These are phyloP conservation scores for Drosophila baimaii DNA, from an alignment of 1,140 invertebrate species.

Conservation along the genomic window DNA sequence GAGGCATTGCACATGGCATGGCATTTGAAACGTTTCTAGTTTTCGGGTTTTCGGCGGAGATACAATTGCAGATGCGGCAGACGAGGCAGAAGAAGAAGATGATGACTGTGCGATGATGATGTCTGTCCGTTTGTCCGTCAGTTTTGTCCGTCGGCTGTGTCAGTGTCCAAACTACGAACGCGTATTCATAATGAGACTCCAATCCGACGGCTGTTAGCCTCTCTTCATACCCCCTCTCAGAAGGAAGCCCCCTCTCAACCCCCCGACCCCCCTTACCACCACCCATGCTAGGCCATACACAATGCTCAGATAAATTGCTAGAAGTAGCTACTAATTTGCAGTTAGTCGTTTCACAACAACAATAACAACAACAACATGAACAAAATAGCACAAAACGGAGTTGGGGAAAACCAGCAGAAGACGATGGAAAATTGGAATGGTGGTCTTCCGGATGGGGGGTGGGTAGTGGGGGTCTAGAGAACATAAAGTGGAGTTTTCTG, in stretches of 20 bases:
- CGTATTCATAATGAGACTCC: slow-evolving; percentile 73
- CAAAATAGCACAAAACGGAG: slow-evolving; percentile 31
- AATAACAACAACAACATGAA: slow-evolving; percentile 25
- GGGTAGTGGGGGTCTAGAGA: slow-evolving; percentile 4
- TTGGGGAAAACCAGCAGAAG: slow-evolving; percentile 28
- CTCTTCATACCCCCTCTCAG: no score
- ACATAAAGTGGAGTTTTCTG: slow-evolving; percentile 47
- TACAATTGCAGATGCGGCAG: slow-evolving; percentile 40
- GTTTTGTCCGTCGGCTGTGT: no score
- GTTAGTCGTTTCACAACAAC: slow-evolving; percentile 65
- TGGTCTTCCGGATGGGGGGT: slow-evolving; percentile 1
- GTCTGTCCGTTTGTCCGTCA: background rate
- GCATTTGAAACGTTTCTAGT: slow-evolving; percentile 37
- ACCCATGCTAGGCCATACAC: slow-evolving; percentile 36
- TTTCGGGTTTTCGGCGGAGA: slow-evolving; percentile 24
- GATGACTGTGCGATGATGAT: slow-evolving; percentile 28
- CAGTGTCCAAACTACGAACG: slow-evolving; percentile 31
- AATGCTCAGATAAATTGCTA: slow-evolving; percentile 76
- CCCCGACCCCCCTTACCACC: background rate
- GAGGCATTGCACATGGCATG: slow-evolving; percentile 26
- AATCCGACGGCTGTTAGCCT: slow-evolving; percentile 46
- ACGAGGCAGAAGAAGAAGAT: slow-evolving; percentile 13
- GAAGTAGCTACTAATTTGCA: slow-evolving; percentile 80
- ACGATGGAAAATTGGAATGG: slow-evolving; percentile 37
- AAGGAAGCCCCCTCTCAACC: background rate